A percentile compares a stretch with the other conserved stretches of the same genome.
phyloP scores from a whole-genome alignment of 2,113 vertebrate genomes.

The Pterophyllum scalare region DNA sequence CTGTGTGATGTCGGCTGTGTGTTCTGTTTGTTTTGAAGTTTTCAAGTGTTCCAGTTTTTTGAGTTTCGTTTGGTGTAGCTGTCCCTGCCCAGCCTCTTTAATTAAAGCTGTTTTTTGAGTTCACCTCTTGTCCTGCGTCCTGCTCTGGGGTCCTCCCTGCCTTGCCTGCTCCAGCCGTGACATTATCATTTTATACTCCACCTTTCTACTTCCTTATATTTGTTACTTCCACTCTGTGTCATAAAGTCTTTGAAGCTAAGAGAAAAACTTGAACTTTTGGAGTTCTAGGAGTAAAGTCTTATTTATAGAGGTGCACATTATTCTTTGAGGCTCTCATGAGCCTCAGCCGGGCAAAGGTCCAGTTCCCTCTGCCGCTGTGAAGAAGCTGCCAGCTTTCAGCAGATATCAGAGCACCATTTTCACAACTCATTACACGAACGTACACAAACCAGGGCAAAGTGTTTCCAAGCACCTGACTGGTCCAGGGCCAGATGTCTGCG shows the following conservation, averaged over 20 bases:
- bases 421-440: background rate
- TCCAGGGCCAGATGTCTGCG: background rate
- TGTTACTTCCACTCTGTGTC: background rate
- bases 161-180: too few species aligned
- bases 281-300: background rate
- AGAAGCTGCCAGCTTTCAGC: background rate
- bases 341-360: background rate
- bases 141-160: too few species aligned
- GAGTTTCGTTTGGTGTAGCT: too few species aligned
- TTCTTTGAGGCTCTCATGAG: too few species aligned
- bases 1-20: too few species aligned
- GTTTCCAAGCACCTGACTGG: constrained; percentile 11
- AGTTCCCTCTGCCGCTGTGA: background rate
- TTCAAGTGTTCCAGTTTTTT: too few species aligned
- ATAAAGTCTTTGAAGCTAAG: background rate
- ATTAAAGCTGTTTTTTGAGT: too few species aligned
- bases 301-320: background rate
- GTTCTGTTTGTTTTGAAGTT: too few species aligned
- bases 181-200: background rate
- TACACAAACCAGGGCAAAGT: background rate
- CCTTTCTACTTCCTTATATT: too few species aligned
- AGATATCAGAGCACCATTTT: background rate
- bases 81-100: too few species aligned
- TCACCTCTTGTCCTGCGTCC: too few species aligned
- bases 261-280: too few species aligned